A percentile compares a stretch with the other conserved stretches of the same genome.
These are phyloP conservation scores for Drosophila pseudotakahashii DNA, from an alignment of 2,888 invertebrate species.

Conservation along the genomic window DNA sequence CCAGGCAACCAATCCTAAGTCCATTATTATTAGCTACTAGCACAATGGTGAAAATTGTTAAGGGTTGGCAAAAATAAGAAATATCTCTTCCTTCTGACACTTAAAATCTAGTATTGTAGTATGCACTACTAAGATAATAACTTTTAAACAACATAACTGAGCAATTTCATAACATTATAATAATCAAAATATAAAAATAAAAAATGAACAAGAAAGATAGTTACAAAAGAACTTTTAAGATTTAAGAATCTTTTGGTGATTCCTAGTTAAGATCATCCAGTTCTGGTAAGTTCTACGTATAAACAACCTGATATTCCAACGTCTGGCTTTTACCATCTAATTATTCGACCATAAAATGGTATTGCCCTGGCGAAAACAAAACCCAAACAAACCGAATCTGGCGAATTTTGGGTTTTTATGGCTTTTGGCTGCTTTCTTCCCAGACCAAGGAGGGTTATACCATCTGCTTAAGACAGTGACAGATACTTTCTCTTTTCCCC, in stretches of 20 bases:
- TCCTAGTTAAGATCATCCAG: not conserved
- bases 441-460: conserved; percentile 30
- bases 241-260: too few species aligned
- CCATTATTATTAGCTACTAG: conserved; percentile 11
- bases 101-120: not conserved
- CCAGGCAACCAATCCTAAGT: conserved; percentile 5
- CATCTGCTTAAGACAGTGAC: conserved; percentile 40
- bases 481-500: conserved; percentile 71
- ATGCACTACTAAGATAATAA: too few species aligned
- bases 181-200: too few species aligned
- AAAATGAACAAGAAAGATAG: too few species aligned
- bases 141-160: too few species aligned
- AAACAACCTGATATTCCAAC: not conserved
- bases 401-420: conserved; percentile 23
- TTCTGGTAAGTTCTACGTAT: not conserved
- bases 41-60: conserved; percentile 6
- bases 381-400: conserved; percentile 6
- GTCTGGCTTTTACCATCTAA: not conserved
- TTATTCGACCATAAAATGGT: not conserved
- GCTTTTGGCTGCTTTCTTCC: conserved; percentile 38
- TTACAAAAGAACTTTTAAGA: too few species aligned
- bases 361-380: conserved; percentile 4
- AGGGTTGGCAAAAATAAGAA: not conserved
- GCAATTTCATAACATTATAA: too few species aligned
- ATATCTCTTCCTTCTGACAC: too few species aligned